Evolutionary conservation across 2,888 invertebrate species (phyloP), one percentile per base, ranked within the genome.

Genomic region (Agonopterix heracliana): DNA sequence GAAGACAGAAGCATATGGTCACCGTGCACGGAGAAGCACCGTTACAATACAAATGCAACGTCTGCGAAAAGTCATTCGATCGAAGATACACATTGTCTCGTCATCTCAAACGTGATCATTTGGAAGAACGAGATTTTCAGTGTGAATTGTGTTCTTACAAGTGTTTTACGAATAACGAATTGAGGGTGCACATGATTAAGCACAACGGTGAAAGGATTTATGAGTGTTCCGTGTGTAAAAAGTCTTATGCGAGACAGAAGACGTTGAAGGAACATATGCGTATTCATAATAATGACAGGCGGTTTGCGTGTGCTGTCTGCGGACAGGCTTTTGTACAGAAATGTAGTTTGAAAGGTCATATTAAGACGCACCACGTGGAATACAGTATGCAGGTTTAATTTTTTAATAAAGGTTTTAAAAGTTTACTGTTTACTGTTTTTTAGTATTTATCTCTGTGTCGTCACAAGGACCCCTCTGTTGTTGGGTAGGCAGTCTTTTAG

Each of bases 261-360:
- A 84, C 81, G 0, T 50, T 86, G 8, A 77, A 71, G 1, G 80
- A 84, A 38, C 86, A 87, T 53, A 74, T 85, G 74, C 54, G 81
- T 9, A 85, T 83, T 44, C 86, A 86, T 53, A 77, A 82, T 52
- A 81, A 81, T 52, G 83, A 83, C 46, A 69, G 80, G 38, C 53
- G 83, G 40, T 84, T 84, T 40, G 66, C 75, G 0, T 86, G 86
- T 40, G 63, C 68, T 0, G 66, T 80, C 0, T 86, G 85, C n/a
- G 81, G 78, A 0, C 81, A 82, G 51, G 71, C 79, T 0, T 88
- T 85, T 9, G 78, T 84, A 0, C 82, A 87, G 55, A 84, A 84
- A 50, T 85, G 82, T 44, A 83, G 83, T 52, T 51, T 87, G 9
- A 85, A 85, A 48, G 77, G 79, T 1, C 85, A 85, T 56, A 64